Evolutionary conservation across 2,888 invertebrate genomes (phyloP), one percentile per base, ranked within the genome.

Genomic region (Anticlea derivata): DNA sequence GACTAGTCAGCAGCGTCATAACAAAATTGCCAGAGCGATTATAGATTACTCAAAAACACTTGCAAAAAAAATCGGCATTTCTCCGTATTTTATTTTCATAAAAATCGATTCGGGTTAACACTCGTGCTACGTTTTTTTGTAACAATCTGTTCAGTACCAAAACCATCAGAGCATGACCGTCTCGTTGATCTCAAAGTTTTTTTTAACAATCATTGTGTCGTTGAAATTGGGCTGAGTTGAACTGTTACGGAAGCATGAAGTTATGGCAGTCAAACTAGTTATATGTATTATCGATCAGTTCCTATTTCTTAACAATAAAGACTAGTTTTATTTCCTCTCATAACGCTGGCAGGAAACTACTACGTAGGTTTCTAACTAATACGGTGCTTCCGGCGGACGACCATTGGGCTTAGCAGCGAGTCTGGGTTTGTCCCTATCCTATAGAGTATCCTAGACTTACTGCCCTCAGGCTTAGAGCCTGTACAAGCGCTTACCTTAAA

Each of bases 151-250:
- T 60, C 46, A 57, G 41, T 45, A 23, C 48, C 51, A 47, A 54
- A 55, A 40, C 49, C 63, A 50, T 35, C 51, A 61, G 58, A 60
- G 71, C 77, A 56, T 72, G 61, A 68, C 67, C 53, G 54, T 56
- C 51, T 23, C 41, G 40, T 50, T 40, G 17, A 57, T 60, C 50
- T 52, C 53, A 34, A 57, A 63, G 53, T 76, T 40, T 49, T 63
- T 60, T 64, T 67, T 7, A 56, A 64, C 59, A 61, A 55, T 23
- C n/a, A 52, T 55, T 54, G 58, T 61, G 67, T 55, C 71, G 73
- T 75, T 79, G 66, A 81, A 81, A 80, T 78, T 70, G 70, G 43
- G 47, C 62, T 65, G 66, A 73, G 74, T 70, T 58, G 63, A 60
- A 80, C 70, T 63, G 69, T 68, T 70, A 66, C 70, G 75, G 76